Base-by-base conservation (phyloP, 1,140 invertebrate genomes). In the Pygmarrhopalites habei region DNA sequence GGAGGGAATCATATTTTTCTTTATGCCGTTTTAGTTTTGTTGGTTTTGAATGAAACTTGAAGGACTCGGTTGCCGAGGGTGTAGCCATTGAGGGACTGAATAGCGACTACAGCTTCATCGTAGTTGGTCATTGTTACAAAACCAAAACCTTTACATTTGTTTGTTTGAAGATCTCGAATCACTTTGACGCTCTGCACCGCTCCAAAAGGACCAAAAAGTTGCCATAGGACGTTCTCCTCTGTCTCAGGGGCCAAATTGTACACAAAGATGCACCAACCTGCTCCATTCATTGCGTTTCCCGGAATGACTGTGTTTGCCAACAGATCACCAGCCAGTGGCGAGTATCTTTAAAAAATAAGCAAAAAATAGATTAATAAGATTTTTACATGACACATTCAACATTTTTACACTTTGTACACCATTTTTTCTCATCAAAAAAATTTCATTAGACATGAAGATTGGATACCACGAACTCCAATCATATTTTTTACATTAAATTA, bases 121-220 rank as follows among this genome's bases (percentile, higher is more conserved):
- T 98, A 98, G 78, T 98, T 97, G 72, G 93, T 97, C 96, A 99
- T 99, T 58, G 94, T 98, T 62, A 99, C 95, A 78, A 98, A 98
- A n/a, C 94, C 96, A 77, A 97, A 98, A 71, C 96, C 96, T 80
- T 98, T 98, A 84, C 96, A 98, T 79, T 98, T 98, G 80, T 96
- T 95, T 65, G 95, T 96, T 78, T 96, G 90, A 73, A 94, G 83
- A 79, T 98, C 95, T 65, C 95, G 86, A 73, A 98, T 96, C 56
- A 95, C 90, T 81, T 98, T 98, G 30, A 98, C 95, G 74, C 89
- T 94, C 78, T 98, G 93, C 60, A 99, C 95, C 64, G 95, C 95
- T 60, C 96, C 96, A 77, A 98, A 99, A 3, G 95, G 96, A 2
- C 95, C 96, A 80, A 99, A 99, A 68, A 99, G 80, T 77, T 98